Conservation (phyloP, 2,888 invertebrate genomes). For the Agrotis clavis region DNA sequence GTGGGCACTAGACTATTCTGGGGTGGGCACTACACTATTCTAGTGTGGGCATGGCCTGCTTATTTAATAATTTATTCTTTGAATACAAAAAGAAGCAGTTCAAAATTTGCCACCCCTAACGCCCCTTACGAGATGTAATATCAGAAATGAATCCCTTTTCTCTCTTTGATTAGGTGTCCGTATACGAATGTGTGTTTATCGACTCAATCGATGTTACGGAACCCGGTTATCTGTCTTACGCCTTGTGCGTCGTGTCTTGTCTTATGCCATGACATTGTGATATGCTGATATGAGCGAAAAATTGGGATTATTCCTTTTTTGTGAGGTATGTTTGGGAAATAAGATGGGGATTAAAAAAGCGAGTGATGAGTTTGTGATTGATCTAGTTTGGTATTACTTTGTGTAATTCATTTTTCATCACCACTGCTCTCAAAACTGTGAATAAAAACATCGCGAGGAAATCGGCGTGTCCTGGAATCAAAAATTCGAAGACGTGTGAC, state of each 20-base stretch:
- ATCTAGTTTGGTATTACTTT: too few species aligned
- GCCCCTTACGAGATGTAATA: constrained; percentile 55
- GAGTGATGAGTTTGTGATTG: too few species aligned
- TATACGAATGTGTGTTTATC: constrained; percentile 60
- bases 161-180: constrained; percentile 68
- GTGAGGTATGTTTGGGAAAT: neutral
- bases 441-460: too few species aligned
- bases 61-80: too few species aligned
- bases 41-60: too few species aligned
- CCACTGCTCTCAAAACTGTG: too few species aligned
- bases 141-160: constrained; percentile 67
- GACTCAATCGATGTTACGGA: constrained; percentile 37
- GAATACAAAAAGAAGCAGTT: too few species aligned
- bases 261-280: constrained; percentile 11
- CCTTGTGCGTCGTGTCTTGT: neutral
- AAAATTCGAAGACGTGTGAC: too few species aligned
- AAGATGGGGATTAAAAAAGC: neutral
- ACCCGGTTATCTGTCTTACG: constrained; percentile 16
- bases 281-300: constrained; percentile 19
- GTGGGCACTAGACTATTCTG: too few species aligned
- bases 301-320: neutral
- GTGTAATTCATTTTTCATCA: too few species aligned
- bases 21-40: too few species aligned
- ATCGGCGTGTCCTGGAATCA: too few species aligned
- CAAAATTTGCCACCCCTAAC: constrained; percentile 52